Conservation (phyloP, 2,797 vertebrate species). For the Sarcoramphus papa region DNA sequence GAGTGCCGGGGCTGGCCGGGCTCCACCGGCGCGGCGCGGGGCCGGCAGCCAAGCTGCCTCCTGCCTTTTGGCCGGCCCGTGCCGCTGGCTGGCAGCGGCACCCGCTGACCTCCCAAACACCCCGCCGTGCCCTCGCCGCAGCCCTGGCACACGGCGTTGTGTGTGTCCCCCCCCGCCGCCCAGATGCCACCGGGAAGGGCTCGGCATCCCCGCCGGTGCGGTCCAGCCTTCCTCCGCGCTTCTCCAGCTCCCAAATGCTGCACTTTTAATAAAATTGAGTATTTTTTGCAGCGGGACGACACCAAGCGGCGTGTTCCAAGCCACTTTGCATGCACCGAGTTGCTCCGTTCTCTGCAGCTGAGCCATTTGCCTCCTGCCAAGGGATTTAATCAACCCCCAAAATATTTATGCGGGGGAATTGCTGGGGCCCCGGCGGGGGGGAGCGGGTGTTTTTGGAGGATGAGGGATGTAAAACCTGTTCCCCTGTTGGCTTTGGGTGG, state of each 20-base stretch:
- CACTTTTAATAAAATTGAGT: rapidly evolving
- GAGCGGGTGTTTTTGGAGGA: not conserved
- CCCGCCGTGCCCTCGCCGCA: not conserved
- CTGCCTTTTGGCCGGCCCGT: conserved; percentile 2
- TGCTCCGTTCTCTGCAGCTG: not conserved
- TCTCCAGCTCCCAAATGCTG: rapidly evolving
- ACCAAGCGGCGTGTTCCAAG: rapidly evolving
- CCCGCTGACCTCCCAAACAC: not conserved
- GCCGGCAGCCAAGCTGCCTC: conserved; percentile 13
- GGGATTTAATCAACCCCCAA: not conserved
- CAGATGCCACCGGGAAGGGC: not conserved
- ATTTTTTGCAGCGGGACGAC: not conserved
- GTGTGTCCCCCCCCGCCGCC: not conserved
- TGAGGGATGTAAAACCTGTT: not conserved
- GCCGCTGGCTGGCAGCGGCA: not conserved
- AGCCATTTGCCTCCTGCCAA: rapidly evolving
- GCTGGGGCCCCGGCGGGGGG: rapidly evolving
- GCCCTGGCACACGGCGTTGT: not conserved
- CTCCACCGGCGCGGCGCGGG: not conserved
- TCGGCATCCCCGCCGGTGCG: rapidly evolving
- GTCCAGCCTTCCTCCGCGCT: rapidly evolving
- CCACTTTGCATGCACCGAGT: rapidly evolving
- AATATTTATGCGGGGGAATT: not conserved
- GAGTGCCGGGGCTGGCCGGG: not conserved
- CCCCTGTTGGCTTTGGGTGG: not conserved